Evolutionary conservation across 2,888 invertebrate species (phyloP), one percentile per base, ranked within the genome.

Genomic region (Notocelia uddmanniana): DNA sequence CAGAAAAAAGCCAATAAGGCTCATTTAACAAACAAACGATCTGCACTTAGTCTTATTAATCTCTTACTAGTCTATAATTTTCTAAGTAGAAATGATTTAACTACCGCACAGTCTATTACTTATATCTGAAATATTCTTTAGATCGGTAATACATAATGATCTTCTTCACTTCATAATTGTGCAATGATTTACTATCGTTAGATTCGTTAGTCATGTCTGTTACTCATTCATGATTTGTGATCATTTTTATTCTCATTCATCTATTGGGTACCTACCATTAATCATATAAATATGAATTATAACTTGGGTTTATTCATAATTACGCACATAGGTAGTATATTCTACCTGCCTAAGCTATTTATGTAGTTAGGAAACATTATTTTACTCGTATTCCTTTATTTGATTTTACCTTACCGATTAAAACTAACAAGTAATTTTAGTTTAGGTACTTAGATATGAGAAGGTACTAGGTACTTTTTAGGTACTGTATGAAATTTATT

Each of bases 51-150:
- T 81, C 82, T 73, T 77, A 80, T 79, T 57, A 77, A 83, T 69
- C 66, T 85, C 83, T 82, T 83, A 77, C 82, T 85, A 85, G 84
- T 84, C 11, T 0, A 45, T 13, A 45, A n/a, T 45, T 45, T n/a
- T 15, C 45, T 5, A 13, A 45, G 6, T 45, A 45, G 45, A 45
- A 45, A 45, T 45, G 45, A 8, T 45, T n/a, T 45, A 45, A 6
- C 45, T 45, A 15, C 15, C 37, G 26, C 2, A 3, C 5, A 37
- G 0, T 10, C 6, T 0, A 31, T 31, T 9, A 31, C 6, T 31
- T 37, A 37, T 37, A 15, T 5, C 41, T 41, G 15, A 41, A 41
- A 41, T 41, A 5, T 15, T 41, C 41, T 15, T 15, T 41, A 15
- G 13, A 41, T 15, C 41, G 13, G 41, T 41, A 15, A 41, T 37